These are phyloP conservation scores for Ficedula albicollis DNA, from an alignment of 2,797 vertebrate genomes.

Conservation along the genomic window DNA sequence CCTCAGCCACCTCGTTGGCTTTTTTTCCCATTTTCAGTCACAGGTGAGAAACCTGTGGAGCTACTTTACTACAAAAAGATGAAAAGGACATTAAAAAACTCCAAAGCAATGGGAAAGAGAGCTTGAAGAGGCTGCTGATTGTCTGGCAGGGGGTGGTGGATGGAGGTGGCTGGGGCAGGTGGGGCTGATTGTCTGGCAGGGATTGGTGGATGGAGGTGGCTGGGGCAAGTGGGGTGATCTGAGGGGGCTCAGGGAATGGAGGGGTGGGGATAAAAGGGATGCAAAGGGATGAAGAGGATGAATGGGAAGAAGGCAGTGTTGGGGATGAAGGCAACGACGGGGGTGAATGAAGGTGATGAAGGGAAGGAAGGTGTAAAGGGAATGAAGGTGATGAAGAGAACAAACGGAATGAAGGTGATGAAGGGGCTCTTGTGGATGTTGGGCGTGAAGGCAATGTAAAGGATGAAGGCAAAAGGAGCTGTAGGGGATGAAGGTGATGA, in stretches of 20 bases:
- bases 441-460: not conserved
- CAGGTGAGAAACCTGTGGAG: not conserved
- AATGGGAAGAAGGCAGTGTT: not conserved
- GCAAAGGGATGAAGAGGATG: too few relatives aligned
- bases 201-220: not conserved
- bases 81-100: not conserved
- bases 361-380: not conserved
- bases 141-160: not conserved
- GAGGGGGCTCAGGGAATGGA: not conserved
- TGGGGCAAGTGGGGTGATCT: not conserved
- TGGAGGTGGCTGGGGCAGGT: not conserved
- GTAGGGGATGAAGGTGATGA: too few relatives aligned
- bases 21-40: not conserved
- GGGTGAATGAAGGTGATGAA: not conserved
- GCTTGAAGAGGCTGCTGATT: not conserved
- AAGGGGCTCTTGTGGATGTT: not conserved
- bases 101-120: not conserved
- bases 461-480: not conserved
- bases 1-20: rapidly evolving
- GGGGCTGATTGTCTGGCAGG: not conserved
- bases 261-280: too few relatives aligned
- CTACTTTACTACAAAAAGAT: not conserved
- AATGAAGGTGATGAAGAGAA: not conserved
- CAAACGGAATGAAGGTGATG: not conserved
- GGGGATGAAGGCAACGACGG: not conserved